Conservation (phyloP, 2,888 invertebrate species). For the Ormyrus labotus region DNA sequence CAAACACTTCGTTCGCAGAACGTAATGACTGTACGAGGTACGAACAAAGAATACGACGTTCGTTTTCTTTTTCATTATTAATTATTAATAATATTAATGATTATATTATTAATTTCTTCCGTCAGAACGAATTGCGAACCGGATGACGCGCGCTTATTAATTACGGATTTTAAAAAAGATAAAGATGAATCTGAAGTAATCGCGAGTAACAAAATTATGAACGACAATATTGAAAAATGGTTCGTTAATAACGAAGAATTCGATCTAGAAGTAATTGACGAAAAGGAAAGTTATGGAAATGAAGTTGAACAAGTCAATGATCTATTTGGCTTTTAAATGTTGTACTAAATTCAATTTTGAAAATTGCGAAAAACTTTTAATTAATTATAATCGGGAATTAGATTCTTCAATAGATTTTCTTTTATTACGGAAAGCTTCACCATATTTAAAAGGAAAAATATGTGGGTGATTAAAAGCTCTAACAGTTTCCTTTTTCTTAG, state of each 20-base stretch:
- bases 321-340: conserved; percentile 6
- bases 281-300: neutral
- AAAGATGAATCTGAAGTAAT: neutral
- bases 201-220: neutral
- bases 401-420: neutral
- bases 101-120: neutral
- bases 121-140: too few relatives aligned
- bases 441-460: neutral
- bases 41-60: too few relatives aligned
- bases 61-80: too few relatives aligned
- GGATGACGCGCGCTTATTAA: too few relatives aligned
- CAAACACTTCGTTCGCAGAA: too few relatives aligned
- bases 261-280: neutral
- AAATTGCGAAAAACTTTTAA: neutral
- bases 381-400: neutral
- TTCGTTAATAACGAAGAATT: neutral
- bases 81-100: too few relatives aligned
- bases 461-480: neutral
- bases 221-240: neutral
- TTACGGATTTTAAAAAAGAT: conserved; percentile 5
- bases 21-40: too few relatives aligned
- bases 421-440: conserved; percentile 6
- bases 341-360: conserved; percentile 4
- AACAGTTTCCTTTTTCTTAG: neutral
- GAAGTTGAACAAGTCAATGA: neutral